Evolutionary conservation across 2,113 vertebrate species (phyloP), one percentile per base, ranked within the genome.

Genomic region (Microcebus ravelobensis): DNA sequence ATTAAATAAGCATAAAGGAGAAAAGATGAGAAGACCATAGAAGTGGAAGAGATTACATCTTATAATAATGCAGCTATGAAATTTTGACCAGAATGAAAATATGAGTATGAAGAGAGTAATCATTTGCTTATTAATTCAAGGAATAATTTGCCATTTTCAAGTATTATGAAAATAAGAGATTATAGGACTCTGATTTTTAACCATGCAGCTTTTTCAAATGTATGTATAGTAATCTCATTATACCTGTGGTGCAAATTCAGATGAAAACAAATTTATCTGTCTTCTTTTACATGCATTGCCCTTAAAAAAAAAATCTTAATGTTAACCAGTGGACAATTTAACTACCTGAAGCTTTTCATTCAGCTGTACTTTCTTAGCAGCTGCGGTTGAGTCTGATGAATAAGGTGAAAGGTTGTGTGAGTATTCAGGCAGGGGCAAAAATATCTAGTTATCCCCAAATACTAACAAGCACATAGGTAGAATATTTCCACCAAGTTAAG

Each of bases 81-180:
- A 93, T 92, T 96, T 83, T 92, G 48, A 86, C 59, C 80, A 74
- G 93, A 94, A 91, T 90, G 21, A 94, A 96, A 94, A 94, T 42
- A 81, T 29, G n/a, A 90, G 14, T 55, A 39, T 79, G 81, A 94
- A 95, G 89, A 87, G 59, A 92, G 81, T 50, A 67, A 90, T 96
- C 74, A 82, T 94, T 97, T 96, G 55, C 74, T 94, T 90, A 82
- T 97, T 97, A 97, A 95, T 92, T 96, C 93, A 84, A 94, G 87
- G 88, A 94, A 90, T 18, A 92, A 71, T 52, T 92, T 95, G 20
- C 21, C 83, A 92, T 73, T 96, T 90, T 91, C n/a, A 95, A 93
- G 70, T 94, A 23, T 77, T 91, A 93, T 77, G 48, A 88, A 93
- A 95, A 84, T 34, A 86, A 79, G 80, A 94, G 91, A 96, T 90